Conservation (phyloP, 2,797 vertebrate genomes). For the Poliocrania exsul region DNA sequence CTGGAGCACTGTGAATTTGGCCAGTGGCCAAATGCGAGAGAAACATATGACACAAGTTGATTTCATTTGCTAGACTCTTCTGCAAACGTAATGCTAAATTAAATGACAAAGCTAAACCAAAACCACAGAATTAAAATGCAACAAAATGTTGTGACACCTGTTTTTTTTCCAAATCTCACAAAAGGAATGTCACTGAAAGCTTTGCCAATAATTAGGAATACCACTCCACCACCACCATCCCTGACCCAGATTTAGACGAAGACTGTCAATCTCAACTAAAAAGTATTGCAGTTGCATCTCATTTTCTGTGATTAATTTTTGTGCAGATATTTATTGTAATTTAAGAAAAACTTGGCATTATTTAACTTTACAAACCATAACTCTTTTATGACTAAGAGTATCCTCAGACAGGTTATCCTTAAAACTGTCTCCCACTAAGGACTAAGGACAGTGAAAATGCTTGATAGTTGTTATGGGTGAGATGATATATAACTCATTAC, state of each 20-base stretch:
- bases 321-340: neutral
- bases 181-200: neutral
- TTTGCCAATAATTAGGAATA: neutral
- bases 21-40: neutral
- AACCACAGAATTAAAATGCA: neutral
- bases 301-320: neutral
- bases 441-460: neutral
- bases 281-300: neutral
- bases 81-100: neutral
- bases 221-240: neutral
- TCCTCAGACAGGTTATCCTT: neutral
- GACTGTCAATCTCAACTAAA: neutral
- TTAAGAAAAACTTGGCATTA: neutral
- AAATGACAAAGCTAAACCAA: neutral
- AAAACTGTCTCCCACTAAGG: neutral
- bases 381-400: neutral
- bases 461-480: neutral
- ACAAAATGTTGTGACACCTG: neutral
- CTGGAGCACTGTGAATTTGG: neutral
- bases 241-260: neutral
- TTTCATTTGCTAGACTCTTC: neutral
- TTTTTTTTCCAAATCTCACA: neutral
- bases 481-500: neutral
- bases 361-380: neutral
- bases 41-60: neutral